Evolutionary conservation across 2,888 invertebrate species (phyloP), one percentile per base, ranked within the genome.

Genomic region (Melieria picta): DNA sequence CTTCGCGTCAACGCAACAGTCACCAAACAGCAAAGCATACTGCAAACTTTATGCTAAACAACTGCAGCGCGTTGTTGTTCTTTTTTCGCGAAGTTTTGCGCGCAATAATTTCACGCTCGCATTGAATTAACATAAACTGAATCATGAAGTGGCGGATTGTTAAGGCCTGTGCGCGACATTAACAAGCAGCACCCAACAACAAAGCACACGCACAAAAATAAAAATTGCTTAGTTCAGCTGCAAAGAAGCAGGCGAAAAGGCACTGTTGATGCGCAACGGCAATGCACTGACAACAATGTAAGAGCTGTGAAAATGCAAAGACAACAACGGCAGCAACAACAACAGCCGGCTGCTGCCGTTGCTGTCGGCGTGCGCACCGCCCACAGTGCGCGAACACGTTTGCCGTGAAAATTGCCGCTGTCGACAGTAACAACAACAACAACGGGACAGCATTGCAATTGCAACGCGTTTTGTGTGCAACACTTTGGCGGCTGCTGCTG

Each of bases 211-310:
- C 60, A 52, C 30, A 1, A 30, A 30, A 30, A 30, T 3, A 30
- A 30, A 30, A 30, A 48, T 13, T 50, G 10, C 45, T 5, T n/a
- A 61, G 4, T 52, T 42, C 43, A 13, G 30, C 10, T 50, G 47
- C 43, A 60, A 45, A 43, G n/a, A 57, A 67, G 16, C 5, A 4
- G 43, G 52, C 66, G 30, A 6, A 16, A 62, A 50, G 10, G 42
- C 47, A 10, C 43, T 52, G 43, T 52, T n/a, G 50, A 64, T 52
- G 30, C 42, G 52, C 52, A 30, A 52, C 52, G 52, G 47, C 7
- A 61, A 61, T 60, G 45, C 13, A 60, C 16, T 52, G 50, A 48
- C 13, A 67, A 60, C 61, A 60, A 61, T 67, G 67, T 67, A 52
- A 67, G 61, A 43, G 60, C 50, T 43, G 66, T 45, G 52, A 30